Evolutionary conservation across 2,797 vertebrate species (phyloP).

Genomic region (Manis pentadactyla): DNA sequence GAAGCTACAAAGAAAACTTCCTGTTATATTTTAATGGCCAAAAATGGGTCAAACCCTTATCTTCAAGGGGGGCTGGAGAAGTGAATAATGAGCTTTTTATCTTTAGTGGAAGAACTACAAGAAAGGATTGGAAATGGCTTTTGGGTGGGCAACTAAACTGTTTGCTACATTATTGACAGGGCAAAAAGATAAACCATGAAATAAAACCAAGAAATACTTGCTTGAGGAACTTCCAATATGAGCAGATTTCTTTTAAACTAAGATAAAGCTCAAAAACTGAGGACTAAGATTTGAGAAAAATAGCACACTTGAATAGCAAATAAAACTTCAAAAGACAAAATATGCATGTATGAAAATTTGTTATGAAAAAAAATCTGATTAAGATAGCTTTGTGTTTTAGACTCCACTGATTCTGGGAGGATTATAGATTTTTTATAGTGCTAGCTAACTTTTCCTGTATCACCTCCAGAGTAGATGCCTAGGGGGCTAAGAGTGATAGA

Average conservation of each 20-base stretch:
- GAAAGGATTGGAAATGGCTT: background rate
- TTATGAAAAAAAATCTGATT: constrained; percentile 53
- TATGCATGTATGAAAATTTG: background rate
- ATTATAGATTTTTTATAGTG: background rate
- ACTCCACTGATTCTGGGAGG: constrained; percentile 3
- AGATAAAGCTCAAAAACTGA: background rate
- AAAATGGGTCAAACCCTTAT: background rate
- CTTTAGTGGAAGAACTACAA: background rate
- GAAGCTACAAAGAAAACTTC: background rate
- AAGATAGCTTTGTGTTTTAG: background rate
- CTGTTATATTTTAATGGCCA: background rate
- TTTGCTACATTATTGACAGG: background rate
- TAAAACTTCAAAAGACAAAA: constrained; percentile 49
- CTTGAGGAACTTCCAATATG: background rate
- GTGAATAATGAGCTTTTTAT: background rate
- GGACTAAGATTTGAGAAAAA: background rate
- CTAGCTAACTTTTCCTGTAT: background rate
- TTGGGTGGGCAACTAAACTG: background rate
- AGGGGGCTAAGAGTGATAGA: background rate
- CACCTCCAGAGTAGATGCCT: background rate
- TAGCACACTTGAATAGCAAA: background rate
- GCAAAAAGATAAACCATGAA: background rate
- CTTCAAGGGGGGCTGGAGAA: background rate
- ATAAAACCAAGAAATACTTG: background rate
- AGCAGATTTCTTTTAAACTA: constrained; percentile 12